These are phyloP conservation scores for Cheilosia grossa DNA, from an alignment of 2,888 invertebrate species.

Conservation along the genomic window DNA sequence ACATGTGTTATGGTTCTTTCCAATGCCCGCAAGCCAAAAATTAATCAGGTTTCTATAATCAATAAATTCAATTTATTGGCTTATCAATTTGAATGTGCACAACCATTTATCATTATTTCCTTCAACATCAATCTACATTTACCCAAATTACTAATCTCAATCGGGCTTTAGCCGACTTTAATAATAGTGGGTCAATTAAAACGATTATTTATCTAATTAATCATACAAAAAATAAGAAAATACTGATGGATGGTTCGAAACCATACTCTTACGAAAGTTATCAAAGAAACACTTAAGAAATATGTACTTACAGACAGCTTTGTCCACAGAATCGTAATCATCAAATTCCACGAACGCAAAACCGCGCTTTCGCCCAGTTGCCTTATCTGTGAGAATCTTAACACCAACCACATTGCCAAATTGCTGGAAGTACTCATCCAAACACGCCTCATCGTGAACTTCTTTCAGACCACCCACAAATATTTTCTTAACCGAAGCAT, in stretches of 20 bases:
- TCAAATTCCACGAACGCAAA: conserved; percentile 81
- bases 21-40: neutral
- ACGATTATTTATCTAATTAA: no score
- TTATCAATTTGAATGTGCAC: neutral
- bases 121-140: no score
- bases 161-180: no score
- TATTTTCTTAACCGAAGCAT: conserved; percentile 78
- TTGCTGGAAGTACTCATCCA: conserved; percentile 80
- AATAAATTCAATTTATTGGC: conserved; percentile 4
- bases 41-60: conserved; percentile 14
- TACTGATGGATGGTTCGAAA: no score
- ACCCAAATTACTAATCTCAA: no score
- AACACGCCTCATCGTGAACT: conserved; percentile 78
- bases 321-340: conserved; percentile 79
- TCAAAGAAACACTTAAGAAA: neutral
- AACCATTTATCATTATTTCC: neutral
- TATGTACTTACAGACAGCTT: conserved; percentile 79
- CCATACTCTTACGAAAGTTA: neutral
- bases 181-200: no score
- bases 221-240: no score
- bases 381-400: conserved; percentile 80
- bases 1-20: neutral
- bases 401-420: conserved; percentile 79
- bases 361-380: conserved; percentile 81
- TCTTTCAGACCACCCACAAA: conserved; percentile 81